A percentile compares a stretch with the other conserved stretches of the same genome.
These are phyloP conservation scores for Synergus gifuensis DNA, from an alignment of 2,888 invertebrate genomes.

Conservation along the genomic window DNA sequence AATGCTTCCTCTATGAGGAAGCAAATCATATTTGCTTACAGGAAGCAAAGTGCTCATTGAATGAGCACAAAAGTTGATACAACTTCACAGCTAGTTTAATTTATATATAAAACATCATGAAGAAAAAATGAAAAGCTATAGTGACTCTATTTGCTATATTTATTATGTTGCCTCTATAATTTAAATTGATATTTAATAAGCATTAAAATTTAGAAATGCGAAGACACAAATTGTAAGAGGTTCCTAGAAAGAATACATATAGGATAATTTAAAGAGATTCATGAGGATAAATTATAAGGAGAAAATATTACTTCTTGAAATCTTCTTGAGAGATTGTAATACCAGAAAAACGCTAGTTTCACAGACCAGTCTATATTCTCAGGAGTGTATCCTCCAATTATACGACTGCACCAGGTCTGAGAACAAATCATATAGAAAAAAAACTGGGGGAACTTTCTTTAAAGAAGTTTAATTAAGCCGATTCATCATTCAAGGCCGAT, in stretches of 20 bases:
- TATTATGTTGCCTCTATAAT: not conserved
- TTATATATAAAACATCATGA: too few relatives aligned
- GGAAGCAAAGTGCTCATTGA: too few relatives aligned
- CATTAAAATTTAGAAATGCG: not conserved
- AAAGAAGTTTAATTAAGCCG: not conserved
- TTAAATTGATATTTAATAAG: not conserved
- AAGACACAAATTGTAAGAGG: not conserved
- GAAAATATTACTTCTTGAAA: not conserved
- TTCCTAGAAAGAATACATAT: too few relatives aligned
- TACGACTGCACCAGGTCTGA: not conserved
- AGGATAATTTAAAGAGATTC: not conserved
- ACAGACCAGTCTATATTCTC: not conserved
- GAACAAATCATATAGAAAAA: not conserved
- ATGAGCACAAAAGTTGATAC: too few relatives aligned
- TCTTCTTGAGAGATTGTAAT: not conserved
- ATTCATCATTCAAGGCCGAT: too few relatives aligned
- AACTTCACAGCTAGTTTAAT: too few relatives aligned
- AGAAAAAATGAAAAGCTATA: too few relatives aligned
- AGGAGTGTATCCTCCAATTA: not conserved
- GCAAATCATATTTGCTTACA: too few relatives aligned
- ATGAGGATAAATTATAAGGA: not conserved
- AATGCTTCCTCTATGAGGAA: too few relatives aligned
- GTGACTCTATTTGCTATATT: too few relatives aligned
- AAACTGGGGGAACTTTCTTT: not conserved
- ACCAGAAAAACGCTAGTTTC: not conserved